phyloP scores from a whole-genome alignment of 2,797 vertebrate genomes.

The Squalus acanthias region DNA sequence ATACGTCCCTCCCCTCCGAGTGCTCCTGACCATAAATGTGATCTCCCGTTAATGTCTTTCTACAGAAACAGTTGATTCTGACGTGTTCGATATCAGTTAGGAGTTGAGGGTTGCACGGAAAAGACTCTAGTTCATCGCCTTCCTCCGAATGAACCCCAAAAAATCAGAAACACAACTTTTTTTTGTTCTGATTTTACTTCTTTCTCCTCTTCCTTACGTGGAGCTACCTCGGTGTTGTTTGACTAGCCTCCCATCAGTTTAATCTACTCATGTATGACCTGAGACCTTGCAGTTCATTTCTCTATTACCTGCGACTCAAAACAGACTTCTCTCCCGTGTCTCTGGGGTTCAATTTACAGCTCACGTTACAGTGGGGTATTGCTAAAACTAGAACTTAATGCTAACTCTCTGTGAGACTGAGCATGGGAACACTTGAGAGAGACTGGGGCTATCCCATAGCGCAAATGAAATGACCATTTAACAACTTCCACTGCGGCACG shows the following conservation, averaged over 20 bases:
- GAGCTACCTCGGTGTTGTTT: not conserved
- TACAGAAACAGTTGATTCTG: not conserved
- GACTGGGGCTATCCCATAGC: not conserved
- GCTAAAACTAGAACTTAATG: not conserved
- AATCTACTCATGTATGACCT: not conserved
- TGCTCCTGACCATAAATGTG: not conserved
- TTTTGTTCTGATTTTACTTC: not conserved
- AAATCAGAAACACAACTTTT: not conserved
- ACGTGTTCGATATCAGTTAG: not conserved
- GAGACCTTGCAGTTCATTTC: not conserved
- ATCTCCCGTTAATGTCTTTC: not conserved
- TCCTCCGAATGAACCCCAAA: not conserved
- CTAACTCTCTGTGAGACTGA: not conserved
- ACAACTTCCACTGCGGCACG: not conserved
- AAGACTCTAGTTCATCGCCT: no score
- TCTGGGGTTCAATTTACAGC: not conserved
- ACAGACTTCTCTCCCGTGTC: not conserved
- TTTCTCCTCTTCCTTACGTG: not conserved
- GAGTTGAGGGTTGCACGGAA: not conserved
- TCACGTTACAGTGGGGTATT: not conserved
- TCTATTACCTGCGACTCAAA: not conserved
- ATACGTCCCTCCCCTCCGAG: no score
- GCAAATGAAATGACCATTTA: not conserved
- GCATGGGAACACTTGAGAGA: not conserved
- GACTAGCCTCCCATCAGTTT: not conserved